A percentile compares a stretch with the other conserved stretches of the same genome.
phyloP scores from a whole-genome alignment of 2,797 vertebrate species.

The Coilia nasus region DNA sequence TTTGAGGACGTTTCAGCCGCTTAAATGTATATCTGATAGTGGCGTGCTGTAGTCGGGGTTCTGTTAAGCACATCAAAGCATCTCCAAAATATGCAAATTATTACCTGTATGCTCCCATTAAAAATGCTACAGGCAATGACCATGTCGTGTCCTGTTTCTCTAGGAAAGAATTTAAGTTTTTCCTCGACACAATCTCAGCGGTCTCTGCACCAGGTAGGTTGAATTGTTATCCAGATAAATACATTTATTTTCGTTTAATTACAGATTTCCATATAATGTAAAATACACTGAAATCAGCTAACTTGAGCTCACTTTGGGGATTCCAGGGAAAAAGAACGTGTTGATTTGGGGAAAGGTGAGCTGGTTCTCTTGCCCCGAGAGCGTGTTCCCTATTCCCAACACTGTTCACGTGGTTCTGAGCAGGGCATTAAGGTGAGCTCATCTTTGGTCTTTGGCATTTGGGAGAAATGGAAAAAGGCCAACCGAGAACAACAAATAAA shows the following conservation, averaged over 20 bases:
- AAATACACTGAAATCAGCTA: not conserved
- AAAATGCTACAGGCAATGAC: too few relatives aligned
- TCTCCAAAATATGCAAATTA: too few relatives aligned
- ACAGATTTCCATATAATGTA: not conserved
- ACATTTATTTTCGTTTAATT: not conserved
- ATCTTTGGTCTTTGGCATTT: not conserved
- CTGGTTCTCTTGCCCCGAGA: conserved; percentile 67
- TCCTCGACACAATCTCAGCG: conserved; percentile 65
- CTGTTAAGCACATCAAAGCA: too few relatives aligned
- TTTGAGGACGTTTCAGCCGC: too few relatives aligned
- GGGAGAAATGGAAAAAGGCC: not conserved
- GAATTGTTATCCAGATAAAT: not conserved
- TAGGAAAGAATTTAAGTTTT: conserved; percentile 79
- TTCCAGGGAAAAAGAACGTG: conserved; percentile 76
- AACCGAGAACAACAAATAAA: not conserved
- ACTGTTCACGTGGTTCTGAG: conserved; percentile 73
- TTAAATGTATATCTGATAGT: too few relatives aligned
- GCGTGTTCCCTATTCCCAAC: conserved; percentile 68
- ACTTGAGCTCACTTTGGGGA: not conserved
- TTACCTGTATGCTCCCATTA: too few relatives aligned
- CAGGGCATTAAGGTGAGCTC: conserved; percentile 65
- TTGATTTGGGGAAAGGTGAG: conserved; percentile 74
- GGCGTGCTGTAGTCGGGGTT: too few relatives aligned
- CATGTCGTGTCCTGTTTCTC: not conserved
- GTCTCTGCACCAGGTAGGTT: conserved; percentile 75